Evolutionary conservation across 2,888 invertebrate species (phyloP).

Genomic region (Troglohyphantes excavatus): DNA sequence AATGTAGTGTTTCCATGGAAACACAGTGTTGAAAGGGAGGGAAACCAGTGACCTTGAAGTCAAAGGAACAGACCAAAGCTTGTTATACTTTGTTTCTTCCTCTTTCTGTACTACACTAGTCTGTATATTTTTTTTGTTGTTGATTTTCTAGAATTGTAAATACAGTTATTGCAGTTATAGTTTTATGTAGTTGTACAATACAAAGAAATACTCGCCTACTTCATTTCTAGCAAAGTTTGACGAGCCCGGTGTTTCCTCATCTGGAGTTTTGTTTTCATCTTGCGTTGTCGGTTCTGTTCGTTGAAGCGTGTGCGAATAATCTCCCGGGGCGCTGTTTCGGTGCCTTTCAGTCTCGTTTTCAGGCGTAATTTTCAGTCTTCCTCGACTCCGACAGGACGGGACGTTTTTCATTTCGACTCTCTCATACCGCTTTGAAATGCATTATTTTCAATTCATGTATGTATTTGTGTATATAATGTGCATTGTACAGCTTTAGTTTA

Average conservation of each 20-base stretch:
- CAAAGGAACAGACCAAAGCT: neutral
- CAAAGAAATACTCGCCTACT: slow-evolving; percentile 26
- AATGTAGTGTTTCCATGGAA: too few relatives aligned
- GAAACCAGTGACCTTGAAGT: too few relatives aligned
- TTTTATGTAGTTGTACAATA: slow-evolving; percentile 69
- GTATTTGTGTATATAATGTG: slow-evolving; percentile 78
- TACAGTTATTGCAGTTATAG: slow-evolving; percentile 75
- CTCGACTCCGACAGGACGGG: slow-evolving; percentile 32
- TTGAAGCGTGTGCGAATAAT: slow-evolving; percentile 8
- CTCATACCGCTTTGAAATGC: slow-evolving; percentile 59
- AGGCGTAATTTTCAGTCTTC: slow-evolving; percentile 56
- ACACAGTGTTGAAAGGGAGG: too few relatives aligned
- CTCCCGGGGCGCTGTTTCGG: neutral
- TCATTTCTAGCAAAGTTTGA: slow-evolving; percentile 29
- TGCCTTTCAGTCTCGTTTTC: slow-evolving; percentile 19
- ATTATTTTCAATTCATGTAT: slow-evolving; percentile 76
- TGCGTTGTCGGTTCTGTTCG: slow-evolving; percentile 8
- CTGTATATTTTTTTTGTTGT: slow-evolving; percentile 75
- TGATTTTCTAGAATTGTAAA: slow-evolving; percentile 74
- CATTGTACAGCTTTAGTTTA: slow-evolving; percentile 79
- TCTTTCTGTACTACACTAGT: slow-evolving; percentile 64
- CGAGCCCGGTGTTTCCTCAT: slow-evolving; percentile 67
- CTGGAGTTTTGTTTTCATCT: slow-evolving; percentile 31
- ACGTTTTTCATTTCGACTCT: slow-evolving; percentile 40
- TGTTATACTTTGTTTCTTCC: neutral